A percentile compares a stretch with the other conserved stretches of the same genome.
Evolutionary conservation across 2,888 invertebrate species (phyloP).

Genomic region (Sarcophaga carnaria): DNA sequence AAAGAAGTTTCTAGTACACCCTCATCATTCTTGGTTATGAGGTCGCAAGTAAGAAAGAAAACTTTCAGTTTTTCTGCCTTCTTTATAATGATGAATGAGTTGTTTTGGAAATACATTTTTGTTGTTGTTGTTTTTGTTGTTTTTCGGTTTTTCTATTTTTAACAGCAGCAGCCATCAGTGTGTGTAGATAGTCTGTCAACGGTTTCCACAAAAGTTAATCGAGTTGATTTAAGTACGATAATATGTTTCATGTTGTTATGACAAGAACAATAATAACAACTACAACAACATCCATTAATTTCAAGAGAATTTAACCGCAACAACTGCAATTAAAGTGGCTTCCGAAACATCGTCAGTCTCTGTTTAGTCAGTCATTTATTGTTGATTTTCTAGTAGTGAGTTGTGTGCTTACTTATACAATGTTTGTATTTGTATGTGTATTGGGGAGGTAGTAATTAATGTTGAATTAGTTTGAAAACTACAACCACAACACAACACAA

Average conservation of each 20-base stretch:
- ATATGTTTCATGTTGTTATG: not conserved
- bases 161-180: not conserved
- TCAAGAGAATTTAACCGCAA: slow-evolving; percentile 19
- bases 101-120: not conserved
- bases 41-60: too few relatives aligned
- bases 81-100: too few relatives aligned
- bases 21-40: too few relatives aligned
- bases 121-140: not conserved
- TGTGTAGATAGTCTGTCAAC: not conserved
- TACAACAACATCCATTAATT: not conserved
- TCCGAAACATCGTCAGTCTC: not conserved
- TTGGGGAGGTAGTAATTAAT: too few relatives aligned
- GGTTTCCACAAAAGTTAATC: not conserved
- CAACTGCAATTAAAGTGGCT: not conserved
- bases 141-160: not conserved
- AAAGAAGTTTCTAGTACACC: too few relatives aligned
- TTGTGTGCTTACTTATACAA: too few relatives aligned
- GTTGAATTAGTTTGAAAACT: not conserved
- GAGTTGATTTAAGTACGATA: not conserved
- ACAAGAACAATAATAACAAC: not conserved
- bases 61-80: too few relatives aligned
- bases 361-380: not conserved
- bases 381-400: not conserved
- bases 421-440: too few relatives aligned
- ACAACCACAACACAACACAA: not conserved